Conservation (phyloP, 2,797 vertebrate species). For the Chrysocyon brachyurus region DNA sequence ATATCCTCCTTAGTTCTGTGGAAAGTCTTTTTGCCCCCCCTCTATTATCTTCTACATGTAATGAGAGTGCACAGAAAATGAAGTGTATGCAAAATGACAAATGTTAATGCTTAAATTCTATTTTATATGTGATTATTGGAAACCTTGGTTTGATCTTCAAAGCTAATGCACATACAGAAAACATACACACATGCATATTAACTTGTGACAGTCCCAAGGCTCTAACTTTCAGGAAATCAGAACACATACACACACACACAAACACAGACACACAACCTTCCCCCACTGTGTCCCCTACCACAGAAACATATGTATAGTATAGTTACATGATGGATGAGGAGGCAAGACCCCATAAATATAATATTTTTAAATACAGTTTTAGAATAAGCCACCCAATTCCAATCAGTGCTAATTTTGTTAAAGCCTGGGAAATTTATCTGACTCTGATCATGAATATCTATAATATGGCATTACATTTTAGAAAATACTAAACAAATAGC, state of each 20-base stretch:
- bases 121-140: neutral
- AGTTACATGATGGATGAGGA: neutral
- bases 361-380: conserved; percentile 36
- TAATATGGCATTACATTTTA: conserved; percentile 79
- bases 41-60: neutral
- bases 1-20: neutral
- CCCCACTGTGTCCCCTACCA: neutral
- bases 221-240: neutral
- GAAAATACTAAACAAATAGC: neutral
- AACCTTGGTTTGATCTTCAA: neutral
- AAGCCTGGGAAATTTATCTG: neutral
- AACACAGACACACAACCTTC: neutral
- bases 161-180: neutral
- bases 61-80: neutral
- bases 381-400: neutral
- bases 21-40: neutral
- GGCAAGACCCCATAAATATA: neutral
- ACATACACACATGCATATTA: neutral
- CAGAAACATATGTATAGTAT: neutral
- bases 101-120: neutral
- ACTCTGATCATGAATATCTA: conserved; percentile 79
- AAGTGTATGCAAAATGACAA: neutral
- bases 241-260: neutral
- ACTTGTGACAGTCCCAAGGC: neutral
- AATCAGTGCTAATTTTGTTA: neutral